Evolutionary conservation across 1,140 invertebrate species (phyloP), one percentile per base, ranked within the genome.

Genomic region (Battus philenor): DNA sequence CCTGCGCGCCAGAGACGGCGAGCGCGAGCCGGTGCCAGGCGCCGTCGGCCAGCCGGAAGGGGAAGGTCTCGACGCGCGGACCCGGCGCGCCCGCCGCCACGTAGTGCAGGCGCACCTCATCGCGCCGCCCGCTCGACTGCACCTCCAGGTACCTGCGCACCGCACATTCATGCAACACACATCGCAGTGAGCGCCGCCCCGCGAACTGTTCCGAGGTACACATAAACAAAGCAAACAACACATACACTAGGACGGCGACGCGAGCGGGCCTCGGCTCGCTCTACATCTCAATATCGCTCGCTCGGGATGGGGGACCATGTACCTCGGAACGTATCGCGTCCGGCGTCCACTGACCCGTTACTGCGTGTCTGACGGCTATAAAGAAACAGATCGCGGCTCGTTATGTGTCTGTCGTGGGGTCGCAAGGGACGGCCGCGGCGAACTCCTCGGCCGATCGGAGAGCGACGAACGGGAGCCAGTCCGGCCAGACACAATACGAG

Each of bases 11-110:
- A 56, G 93, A 95, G 58, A 96, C 90, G 54, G 91, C 91, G 31
- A 97, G 82, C 51, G 94, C 94, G 60, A 97, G 87, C 68, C 91
- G 91, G 87, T 97, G 95, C 95, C 95, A 97, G 54, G 88, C 88
- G 68, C 92, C 91, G 77, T 97, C 95, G 34, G 93, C 94, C 68
- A 97, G 87, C 57, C 91, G 89, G 85, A 93, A 95, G 57, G 92
- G 93, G 88, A 97, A 97, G 74, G 93, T 92, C 88, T 96, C 95
- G 47, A 94, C 90, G 66, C 92, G 91, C 54, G 93, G 89, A 39
- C 81, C 80, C 20, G 88, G 87, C 54, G 89, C 89, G 54, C 89
- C 87, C 44, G 87, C 87, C 50, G 89, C 89, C 64, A 91, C 89
- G 69, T 93, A 93, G 79, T 93, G 91, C 68, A 93, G 86, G 57